A percentile compares a stretch with the other conserved stretches of the same genome.
phyloP scores from a whole-genome alignment of 2,797 vertebrate genomes.

The Columba guinea region DNA sequence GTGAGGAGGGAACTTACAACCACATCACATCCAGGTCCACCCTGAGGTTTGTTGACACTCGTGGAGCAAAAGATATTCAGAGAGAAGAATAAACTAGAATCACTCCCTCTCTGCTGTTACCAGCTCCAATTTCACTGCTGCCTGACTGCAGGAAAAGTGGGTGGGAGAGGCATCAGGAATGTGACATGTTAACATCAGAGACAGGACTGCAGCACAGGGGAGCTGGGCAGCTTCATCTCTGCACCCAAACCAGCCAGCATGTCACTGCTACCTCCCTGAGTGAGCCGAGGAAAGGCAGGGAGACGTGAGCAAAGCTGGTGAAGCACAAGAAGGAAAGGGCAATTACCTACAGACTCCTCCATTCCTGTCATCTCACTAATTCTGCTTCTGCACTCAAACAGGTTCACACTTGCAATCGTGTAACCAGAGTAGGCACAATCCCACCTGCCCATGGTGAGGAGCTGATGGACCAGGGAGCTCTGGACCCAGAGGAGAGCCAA shows the following conservation, averaged over 20 bases:
- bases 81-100: not conserved
- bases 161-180: not conserved
- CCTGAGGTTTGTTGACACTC: not conserved
- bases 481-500: not conserved
- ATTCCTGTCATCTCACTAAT: not conserved
- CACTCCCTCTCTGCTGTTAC: not conserved
- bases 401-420: not conserved
- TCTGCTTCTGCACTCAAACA: not conserved
- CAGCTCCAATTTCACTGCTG: not conserved
- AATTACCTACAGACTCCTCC: not conserved
- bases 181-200: not conserved
- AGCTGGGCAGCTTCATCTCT: not conserved
- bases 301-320: not conserved
- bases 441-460: accelerated
- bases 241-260: not conserved
- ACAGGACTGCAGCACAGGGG: not conserved
- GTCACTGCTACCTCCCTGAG: accelerated
- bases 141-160: not conserved
- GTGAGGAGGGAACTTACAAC: not conserved
- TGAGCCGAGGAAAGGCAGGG: not conserved
- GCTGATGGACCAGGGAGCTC: not conserved
- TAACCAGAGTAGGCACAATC: not conserved
- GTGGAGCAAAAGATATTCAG: not conserved
- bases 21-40: not conserved
- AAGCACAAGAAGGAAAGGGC: not conserved